Conservation (phyloP, 2,888 invertebrate species). For the Pristionchus arcanus region DNA sequence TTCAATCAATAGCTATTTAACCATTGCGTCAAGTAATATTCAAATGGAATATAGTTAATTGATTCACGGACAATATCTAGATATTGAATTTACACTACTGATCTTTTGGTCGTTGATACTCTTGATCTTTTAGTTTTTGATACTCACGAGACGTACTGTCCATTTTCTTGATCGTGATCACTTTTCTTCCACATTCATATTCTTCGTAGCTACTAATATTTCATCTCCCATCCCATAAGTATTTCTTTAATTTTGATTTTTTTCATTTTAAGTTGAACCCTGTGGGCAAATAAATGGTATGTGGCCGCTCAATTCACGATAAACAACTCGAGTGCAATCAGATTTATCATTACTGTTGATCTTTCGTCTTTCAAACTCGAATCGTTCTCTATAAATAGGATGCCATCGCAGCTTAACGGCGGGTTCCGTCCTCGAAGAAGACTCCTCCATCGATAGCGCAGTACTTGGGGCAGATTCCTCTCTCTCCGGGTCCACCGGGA, state of each 20-base stretch:
- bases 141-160: too few species aligned
- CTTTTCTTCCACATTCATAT: too few species aligned
- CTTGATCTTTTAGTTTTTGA: too few species aligned
- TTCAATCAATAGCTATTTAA: too few species aligned
- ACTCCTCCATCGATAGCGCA: slow-evolving; percentile 72
- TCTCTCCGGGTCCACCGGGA: slow-evolving; percentile 54
- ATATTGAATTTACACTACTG: too few species aligned
- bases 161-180: too few species aligned
- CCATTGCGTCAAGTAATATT: too few species aligned
- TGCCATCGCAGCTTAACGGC: slow-evolving; percentile 53
- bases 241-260: too few species aligned
- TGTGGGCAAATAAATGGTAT: background rate
- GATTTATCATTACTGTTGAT: slow-evolving; percentile 49
- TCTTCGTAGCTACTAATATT: background rate
- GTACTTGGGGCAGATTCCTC: slow-evolving; percentile 70
- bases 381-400: slow-evolving; percentile 30
- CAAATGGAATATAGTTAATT: too few species aligned
- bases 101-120: too few species aligned
- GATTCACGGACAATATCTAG: too few species aligned
- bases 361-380: background rate
- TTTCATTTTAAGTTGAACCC: background rate
- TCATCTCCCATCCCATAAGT: too few species aligned
- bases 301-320: background rate
- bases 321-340: background rate
- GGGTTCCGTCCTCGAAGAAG: slow-evolving; percentile 71